Evolutionary conservation across 2,113 vertebrate genomes (phyloP).

Genomic region (Pelobates fuscus): DNA sequence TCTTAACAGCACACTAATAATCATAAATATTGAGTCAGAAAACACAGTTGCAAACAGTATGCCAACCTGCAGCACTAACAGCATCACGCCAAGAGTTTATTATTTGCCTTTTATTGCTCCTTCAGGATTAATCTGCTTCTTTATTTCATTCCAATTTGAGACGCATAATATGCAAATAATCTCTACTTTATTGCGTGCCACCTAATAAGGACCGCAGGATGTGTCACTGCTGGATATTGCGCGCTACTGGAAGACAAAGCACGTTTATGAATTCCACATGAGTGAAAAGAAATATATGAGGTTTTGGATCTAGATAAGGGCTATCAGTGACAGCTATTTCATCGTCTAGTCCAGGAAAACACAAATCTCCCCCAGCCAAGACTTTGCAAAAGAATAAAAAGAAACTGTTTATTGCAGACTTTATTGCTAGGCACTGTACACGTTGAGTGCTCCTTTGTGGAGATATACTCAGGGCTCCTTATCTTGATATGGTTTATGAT

Average conservation of each 20-base stretch:
- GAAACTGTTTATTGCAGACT: conserved; percentile 26
- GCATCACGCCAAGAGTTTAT: conserved; percentile 36
- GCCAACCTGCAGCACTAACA: conserved; percentile 40
- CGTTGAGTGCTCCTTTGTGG: not conserved
- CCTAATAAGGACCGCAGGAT: not conserved
- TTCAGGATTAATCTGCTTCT: conserved; percentile 46
- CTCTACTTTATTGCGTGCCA: conserved; percentile 45
- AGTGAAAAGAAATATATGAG: conserved; percentile 41
- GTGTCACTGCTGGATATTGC: not conserved
- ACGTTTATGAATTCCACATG: conserved; percentile 23
- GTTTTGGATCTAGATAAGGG: conserved; percentile 43
- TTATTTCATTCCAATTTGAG: conserved; percentile 52
- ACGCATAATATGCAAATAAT: conserved; percentile 32
- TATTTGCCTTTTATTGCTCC: conserved; percentile 28
- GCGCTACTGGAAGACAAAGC: conserved; percentile 37
- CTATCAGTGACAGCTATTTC: conserved; percentile 44
- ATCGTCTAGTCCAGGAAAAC: conserved; percentile 30
- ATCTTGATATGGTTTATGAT: not conserved
- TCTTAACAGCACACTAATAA: conserved; percentile 39
- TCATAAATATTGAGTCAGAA: conserved; percentile 51
- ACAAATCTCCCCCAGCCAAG: conserved; percentile 5
- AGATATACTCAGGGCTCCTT: not conserved
- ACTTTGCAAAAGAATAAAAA: conserved; percentile 27
- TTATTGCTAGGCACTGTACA: conserved; percentile 8
- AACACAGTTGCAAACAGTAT: conserved; percentile 36